phyloP scores from a whole-genome alignment of 1,140 invertebrate genomes.

The Caenorhabditis inopinata region DNA sequence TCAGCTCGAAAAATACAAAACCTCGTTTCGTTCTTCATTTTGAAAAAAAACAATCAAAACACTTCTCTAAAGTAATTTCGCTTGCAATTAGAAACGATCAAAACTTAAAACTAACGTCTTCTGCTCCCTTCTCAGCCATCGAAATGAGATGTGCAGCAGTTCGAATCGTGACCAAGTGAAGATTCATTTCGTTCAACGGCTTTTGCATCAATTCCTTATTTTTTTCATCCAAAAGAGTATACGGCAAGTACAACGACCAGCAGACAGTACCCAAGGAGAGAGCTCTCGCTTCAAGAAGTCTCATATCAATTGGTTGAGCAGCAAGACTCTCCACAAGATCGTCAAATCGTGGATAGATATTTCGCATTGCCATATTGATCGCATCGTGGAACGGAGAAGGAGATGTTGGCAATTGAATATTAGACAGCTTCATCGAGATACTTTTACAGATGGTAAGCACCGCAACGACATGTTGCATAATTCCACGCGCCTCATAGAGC shows the following conservation, averaged over 20 bases:
- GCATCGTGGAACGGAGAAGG: background rate
- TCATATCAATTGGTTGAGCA: slow-evolving; percentile 51
- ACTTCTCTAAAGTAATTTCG: too few species aligned
- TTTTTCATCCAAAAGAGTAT: slow-evolving; percentile 35
- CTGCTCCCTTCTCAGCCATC: slow-evolving; percentile 15
- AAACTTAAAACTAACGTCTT: background rate
- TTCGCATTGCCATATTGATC: slow-evolving; percentile 12
- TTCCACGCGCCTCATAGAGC: background rate
- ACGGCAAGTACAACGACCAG: slow-evolving; percentile 46
- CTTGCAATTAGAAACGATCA: too few species aligned
- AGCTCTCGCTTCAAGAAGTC: slow-evolving; percentile 59
- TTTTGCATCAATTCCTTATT: background rate
- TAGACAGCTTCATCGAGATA: background rate
- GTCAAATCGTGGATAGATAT: background rate
- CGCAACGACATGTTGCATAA: background rate
- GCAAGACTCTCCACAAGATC: slow-evolving; percentile 9
- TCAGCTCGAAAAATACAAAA: too few species aligned
- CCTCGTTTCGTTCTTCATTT: too few species aligned
- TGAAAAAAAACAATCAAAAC: too few species aligned
- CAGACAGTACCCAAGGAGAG: slow-evolving; percentile 53
- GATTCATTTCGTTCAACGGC: slow-evolving; percentile 24
- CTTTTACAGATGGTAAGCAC: background rate
- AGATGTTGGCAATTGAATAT: background rate
- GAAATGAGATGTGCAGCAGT: slow-evolving; percentile 1
- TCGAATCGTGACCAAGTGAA: slow-evolving; percentile 6